Evolutionary conservation across 2,113 vertebrate species (phyloP).

Genomic region (Gadus chalcogrammus): DNA sequence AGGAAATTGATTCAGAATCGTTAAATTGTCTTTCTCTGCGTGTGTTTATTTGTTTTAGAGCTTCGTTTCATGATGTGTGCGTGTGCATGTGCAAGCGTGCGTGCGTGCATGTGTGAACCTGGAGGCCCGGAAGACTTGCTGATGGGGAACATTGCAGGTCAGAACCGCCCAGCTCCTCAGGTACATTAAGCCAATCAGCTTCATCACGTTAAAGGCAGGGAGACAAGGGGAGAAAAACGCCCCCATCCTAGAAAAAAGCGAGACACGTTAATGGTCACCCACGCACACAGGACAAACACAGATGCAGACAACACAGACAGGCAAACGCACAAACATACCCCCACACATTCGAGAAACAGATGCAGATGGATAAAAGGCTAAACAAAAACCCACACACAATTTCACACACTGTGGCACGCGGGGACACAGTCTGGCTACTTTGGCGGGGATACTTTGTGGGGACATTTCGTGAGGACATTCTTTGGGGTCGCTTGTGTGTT

Average conservation of each 20-base stretch:
- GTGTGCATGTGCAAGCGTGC: neutral
- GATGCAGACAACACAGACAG: neutral
- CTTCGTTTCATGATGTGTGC: neutral
- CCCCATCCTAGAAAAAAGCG: conserved; percentile 84
- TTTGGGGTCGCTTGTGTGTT: no score
- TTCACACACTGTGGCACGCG: neutral
- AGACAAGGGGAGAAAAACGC: conserved; percentile 98
- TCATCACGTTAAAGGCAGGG: conserved; percentile 95
- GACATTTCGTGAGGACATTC: no score
- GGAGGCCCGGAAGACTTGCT: conserved; percentile 96
- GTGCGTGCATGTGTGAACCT: conserved; percentile 71
- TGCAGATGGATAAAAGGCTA: neutral
- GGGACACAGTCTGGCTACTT: no score
- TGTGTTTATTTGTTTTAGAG: no score
- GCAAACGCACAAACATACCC: neutral
- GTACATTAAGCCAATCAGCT: conserved; percentile 96
- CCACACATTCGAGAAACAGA: neutral
- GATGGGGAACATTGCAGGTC: conserved; percentile 96
- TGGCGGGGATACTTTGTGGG: no score
- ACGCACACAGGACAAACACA: neutral
- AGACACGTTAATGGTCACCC: neutral
- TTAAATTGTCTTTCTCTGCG: no score
- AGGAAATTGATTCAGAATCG: no score
- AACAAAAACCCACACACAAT: neutral
- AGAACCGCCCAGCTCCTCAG: conserved; percentile 97